A percentile compares a stretch with the other conserved stretches of the same genome.
Evolutionary conservation across 2,888 invertebrate species (phyloP).

Genomic region (Tridacna gigas): DNA sequence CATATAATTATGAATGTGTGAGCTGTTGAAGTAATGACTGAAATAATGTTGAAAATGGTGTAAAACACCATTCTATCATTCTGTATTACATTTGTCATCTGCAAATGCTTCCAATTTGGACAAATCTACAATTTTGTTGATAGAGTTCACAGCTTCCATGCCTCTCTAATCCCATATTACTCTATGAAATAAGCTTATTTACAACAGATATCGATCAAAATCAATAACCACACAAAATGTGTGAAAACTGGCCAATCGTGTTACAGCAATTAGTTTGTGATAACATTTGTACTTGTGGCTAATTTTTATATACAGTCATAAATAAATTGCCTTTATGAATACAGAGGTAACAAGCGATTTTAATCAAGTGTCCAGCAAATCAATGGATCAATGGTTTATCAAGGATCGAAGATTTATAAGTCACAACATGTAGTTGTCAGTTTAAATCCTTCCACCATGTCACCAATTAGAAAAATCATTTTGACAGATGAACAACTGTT

Average conservation of each 20-base stretch:
- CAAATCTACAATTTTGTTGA: too few relatives aligned
- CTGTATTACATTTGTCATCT: too few relatives aligned
- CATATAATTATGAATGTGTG: too few relatives aligned
- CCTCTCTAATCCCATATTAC: neutral
- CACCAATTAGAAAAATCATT: too few relatives aligned
- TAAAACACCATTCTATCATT: too few relatives aligned
- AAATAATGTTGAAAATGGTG: too few relatives aligned
- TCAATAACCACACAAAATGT: conserved; percentile 13
- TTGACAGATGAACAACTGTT: too few relatives aligned
- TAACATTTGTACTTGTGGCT: conserved; percentile 19
- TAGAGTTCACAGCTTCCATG: neutral
- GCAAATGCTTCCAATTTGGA: too few relatives aligned
- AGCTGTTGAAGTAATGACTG: too few relatives aligned
- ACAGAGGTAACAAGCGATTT: conserved; percentile 2
- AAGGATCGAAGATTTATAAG: conserved; percentile 18
- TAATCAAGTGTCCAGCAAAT: conserved; percentile 23
- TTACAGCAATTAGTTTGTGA: conserved; percentile 20
- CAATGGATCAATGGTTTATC: conserved; percentile 17
- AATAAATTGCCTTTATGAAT: conserved; percentile 19
- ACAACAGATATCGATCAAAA: conserved; percentile 3
- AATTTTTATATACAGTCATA: conserved; percentile 26
- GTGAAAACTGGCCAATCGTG: conserved; percentile 18
- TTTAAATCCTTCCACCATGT: neutral
- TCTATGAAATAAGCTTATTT: neutral
- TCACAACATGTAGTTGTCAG: conserved; percentile 14